These are phyloP conservation scores for Verasper variegatus DNA, from an alignment of 2,113 vertebrate species.

Conservation along the genomic window DNA sequence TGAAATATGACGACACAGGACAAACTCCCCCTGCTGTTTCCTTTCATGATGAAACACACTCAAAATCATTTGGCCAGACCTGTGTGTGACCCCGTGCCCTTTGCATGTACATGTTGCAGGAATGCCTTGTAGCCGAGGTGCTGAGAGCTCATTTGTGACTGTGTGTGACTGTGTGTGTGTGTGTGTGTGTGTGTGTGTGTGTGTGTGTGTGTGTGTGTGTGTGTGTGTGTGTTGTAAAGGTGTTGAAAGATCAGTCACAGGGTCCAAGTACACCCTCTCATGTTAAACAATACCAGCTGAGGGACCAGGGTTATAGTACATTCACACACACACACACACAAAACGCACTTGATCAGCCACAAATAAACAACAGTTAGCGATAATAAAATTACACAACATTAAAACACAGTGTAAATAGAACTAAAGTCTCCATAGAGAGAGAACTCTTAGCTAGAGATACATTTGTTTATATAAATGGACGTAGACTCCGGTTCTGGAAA, in stretches of 20 bases:
- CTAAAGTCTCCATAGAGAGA: too few relatives aligned
- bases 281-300: slow-evolving; percentile 66
- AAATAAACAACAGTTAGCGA: not conserved
- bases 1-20: not conserved
- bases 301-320: slow-evolving; percentile 29
- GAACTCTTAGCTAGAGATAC: too few relatives aligned
- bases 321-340: slow-evolving; percentile 14
- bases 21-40: not conserved
- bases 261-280: slow-evolving; percentile 43
- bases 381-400: too few relatives aligned
- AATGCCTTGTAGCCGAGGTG: slow-evolving; percentile 46
- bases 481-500: too few relatives aligned
- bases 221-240: slow-evolving; percentile 48
- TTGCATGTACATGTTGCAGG: slow-evolving; percentile 42
- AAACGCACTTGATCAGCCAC: not conserved
- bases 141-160: slow-evolving; percentile 44
- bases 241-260: slow-evolving; percentile 71
- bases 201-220: slow-evolving; percentile 36
- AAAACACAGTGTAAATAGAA: too few relatives aligned
- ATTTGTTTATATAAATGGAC: not conserved
- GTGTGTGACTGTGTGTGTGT: slow-evolving; percentile 35
- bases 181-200: slow-evolving; percentile 38
- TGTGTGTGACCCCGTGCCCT: slow-evolving; percentile 38
- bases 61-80: not conserved
- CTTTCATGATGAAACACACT: not conserved